Percentiles rank a stretch among this genome's conserved stretches.
phyloP scores from a whole-genome alignment of 1,140 invertebrate genomes.

The Sarcophaga bullata region DNA sequence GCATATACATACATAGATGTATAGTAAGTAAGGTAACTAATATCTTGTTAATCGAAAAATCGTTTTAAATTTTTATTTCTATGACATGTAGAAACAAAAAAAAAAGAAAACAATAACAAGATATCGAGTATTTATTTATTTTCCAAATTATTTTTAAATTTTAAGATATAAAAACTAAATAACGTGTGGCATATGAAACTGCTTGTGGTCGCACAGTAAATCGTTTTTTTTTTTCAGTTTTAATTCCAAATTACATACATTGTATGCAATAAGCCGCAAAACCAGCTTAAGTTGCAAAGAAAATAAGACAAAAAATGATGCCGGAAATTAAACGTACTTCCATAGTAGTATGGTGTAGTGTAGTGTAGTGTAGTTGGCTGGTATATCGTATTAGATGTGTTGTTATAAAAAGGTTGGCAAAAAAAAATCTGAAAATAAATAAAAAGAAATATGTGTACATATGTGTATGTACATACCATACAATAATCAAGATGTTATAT shows the following conservation, averaged over 20 bases:
- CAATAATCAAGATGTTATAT: neutral
- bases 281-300: neutral
- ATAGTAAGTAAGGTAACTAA: too few species aligned
- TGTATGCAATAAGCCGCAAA: neutral
- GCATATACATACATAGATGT: neutral
- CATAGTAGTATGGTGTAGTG: too few species aligned
- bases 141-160: conserved; percentile 9
- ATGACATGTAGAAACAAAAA: too few species aligned
- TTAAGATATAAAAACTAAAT: neutral
- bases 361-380: too few species aligned
- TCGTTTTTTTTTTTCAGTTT: neutral
- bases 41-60: too few species aligned
- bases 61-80: too few species aligned
- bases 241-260: too few species aligned
- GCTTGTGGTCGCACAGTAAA: neutral
- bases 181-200: neutral
- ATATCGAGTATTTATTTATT: too few species aligned
- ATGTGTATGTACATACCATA: neutral
- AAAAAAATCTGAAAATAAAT: too few species aligned
- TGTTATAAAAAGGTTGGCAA: neutral
- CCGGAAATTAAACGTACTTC: too few species aligned
- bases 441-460: neutral
- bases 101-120: too few species aligned
- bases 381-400: neutral
- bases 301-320: neutral